These are phyloP conservation scores for Hexactinellida sp. DNA, from an alignment of 37 sponge, comb jelly and placozoan species.

Conservation along the genomic window DNA sequence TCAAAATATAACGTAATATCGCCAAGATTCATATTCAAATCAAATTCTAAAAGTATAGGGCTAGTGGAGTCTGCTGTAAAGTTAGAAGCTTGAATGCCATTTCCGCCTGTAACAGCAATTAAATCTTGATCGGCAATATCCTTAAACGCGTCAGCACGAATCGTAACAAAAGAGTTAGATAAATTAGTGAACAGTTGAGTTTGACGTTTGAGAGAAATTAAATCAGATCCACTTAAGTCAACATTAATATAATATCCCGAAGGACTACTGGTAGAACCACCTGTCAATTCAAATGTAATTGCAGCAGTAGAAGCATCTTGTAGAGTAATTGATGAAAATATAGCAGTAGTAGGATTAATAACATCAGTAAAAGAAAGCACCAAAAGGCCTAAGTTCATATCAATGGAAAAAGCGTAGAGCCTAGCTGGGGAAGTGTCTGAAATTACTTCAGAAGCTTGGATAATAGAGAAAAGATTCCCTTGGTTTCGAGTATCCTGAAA, in stretches of 20 bases:
- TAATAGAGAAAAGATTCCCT: constrained; percentile 14
- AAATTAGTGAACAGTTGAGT: neutral
- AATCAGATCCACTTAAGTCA: neutral
- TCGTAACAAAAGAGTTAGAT: constrained; percentile 23
- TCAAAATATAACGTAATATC: constrained; percentile 39
- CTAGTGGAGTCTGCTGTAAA: constrained; percentile 36
- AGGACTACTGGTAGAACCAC: constrained; percentile 23
- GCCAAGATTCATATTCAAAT: constrained; percentile 53
- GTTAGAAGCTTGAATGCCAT: constrained; percentile 24
- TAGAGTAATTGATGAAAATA: constrained; percentile 25
- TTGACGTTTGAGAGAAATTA: neutral
- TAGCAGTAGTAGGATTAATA: constrained; percentile 26
- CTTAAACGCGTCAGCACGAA: constrained; percentile 46
- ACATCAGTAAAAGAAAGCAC: constrained; percentile 62
- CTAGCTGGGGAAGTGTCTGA: constrained; percentile 35
- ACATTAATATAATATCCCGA: neutral
- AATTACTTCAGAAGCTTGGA: constrained; percentile 23
- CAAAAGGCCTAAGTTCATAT: constrained; percentile 51
- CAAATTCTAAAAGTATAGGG: constrained; percentile 37
- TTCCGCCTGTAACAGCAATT: constrained; percentile 37
- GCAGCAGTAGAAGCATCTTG: constrained; percentile 46
- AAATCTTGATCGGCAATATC: constrained; percentile 39
- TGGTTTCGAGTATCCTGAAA: neutral
- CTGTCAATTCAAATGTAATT: constrained; percentile 24
- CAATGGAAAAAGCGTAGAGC: constrained; percentile 38